Evolutionary conservation across 2,113 vertebrate genomes (phyloP).

Genomic region (Paratilapia polleni): DNA sequence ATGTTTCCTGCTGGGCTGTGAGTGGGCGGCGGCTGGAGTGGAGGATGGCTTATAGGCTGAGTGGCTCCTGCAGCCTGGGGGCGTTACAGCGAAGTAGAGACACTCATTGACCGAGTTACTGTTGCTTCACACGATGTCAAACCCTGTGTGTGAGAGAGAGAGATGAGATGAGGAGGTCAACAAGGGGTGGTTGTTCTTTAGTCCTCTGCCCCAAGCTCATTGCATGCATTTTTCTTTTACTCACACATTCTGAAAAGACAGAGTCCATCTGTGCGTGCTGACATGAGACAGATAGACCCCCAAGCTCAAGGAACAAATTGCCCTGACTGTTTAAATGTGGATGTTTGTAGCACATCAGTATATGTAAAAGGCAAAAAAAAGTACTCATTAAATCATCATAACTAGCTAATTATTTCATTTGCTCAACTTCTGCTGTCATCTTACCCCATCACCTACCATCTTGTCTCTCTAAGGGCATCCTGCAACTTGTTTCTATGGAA

Average conservation of each 20-base stretch:
- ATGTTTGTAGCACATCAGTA: background rate
- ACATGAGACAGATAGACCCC: background rate
- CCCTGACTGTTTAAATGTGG: background rate
- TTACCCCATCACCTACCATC: conserved; percentile 12
- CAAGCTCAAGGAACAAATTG: background rate
- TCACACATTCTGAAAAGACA: conserved; percentile 33
- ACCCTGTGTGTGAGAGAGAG: background rate
- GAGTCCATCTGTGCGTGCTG: conserved; percentile 46
- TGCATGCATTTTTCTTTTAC: conserved; percentile 27
- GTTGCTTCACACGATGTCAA: conserved; percentile 44
- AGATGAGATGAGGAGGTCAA: conserved; percentile 34
- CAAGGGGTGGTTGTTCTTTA: conserved; percentile 38
- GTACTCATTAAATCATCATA: background rate
- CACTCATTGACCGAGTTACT: conserved; percentile 60
- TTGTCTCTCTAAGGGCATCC: conserved; percentile 37
- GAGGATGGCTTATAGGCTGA: conserved; percentile 14
- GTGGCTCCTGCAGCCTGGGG: conserved; percentile 38
- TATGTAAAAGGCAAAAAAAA: background rate
- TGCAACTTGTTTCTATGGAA: conserved; percentile 74
- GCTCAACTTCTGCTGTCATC: background rate
- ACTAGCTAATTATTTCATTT: background rate
- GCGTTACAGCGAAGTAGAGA: conserved; percentile 28
- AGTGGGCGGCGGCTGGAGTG: background rate
- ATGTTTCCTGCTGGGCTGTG: conserved; percentile 45
- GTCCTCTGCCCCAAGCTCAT: conserved; percentile 14